Evolutionary conservation across 2,797 vertebrate genomes (phyloP), one percentile per base, ranked within the genome.

Genomic region (Peromyscus attwateri): DNA sequence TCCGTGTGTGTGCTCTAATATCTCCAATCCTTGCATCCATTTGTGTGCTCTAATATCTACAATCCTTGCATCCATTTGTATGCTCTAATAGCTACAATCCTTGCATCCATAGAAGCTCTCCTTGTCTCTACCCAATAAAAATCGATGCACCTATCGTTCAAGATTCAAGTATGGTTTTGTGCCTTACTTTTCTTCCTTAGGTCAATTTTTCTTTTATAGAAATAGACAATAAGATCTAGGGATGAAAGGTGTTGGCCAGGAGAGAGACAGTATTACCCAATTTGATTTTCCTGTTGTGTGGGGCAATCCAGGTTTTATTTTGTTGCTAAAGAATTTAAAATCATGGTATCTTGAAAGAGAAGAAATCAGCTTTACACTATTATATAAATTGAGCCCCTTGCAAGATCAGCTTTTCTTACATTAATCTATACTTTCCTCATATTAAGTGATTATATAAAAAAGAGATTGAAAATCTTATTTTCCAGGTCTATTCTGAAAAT

Each of bases 351-450:
- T 55, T 55, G 52, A 55, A 55, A 55, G 52, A 4, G 52, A 55
- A 55, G 52, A 95, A 92, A 88, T 95, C 29, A 85, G 0, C 70
- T 91, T 46, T 75, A 27, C 21, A 27, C 40, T 87, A 11, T 49
- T 87, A 52, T 37, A 3, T 96, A 95, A 80, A 91, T 92, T 94
- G 82, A 75, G 31, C n/a, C 40, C 92, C 94, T 31, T 92, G 2
- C 62, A 21, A 40, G 10, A 49, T 84, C 71, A 79, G 25, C 55
- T 87, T 96, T 92, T 95, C 43, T 68, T 57, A 83, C 71, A 17
- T 96, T 60, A 91, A 87, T 73, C 37, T 31, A 16, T 81, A 21
- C 19, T 94, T 60, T 92, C 64, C 11, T 68, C 52, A 8, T 37
- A 14, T 60, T 93, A 57, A 34, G 19, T 68, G 7, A 31, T 37